Percentiles rank a stretch among this genome's conserved stretches.
phyloP scores from a whole-genome alignment of 2,888 invertebrate species.

The Andrena flavipes region DNA sequence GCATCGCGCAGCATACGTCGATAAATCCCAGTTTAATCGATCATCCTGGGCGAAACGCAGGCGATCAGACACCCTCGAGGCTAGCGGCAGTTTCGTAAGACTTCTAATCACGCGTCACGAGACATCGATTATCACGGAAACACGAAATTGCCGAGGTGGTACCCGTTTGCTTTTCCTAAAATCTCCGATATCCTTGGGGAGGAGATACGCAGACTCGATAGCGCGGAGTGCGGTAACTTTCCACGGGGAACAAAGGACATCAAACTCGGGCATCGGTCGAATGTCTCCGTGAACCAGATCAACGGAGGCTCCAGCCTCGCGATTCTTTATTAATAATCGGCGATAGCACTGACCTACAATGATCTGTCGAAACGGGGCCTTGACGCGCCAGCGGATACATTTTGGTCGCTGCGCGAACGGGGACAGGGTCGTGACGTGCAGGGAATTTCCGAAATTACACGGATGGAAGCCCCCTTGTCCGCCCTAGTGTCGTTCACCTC shows the following conservation, averaged over 20 bases:
- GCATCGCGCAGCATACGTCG: conserved; percentile 5
- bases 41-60: conserved; percentile 52
- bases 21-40: conserved; percentile 51
- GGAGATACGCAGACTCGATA: too few species aligned
- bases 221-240: too few species aligned
- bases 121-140: conserved; percentile 43
- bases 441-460: conserved; percentile 70
- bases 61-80: conserved; percentile 54
- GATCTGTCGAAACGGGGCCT: conserved; percentile 21
- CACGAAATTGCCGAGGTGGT: not conserved
- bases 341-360: conserved; percentile 42
- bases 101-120: conserved; percentile 31
- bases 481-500: conserved; percentile 69
- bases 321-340: not conserved
- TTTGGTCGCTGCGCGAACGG: conserved; percentile 12
- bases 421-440: conserved; percentile 60
- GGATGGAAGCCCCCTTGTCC: conserved; percentile 41
- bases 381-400: conserved; percentile 13
- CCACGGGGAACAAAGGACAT: too few species aligned
- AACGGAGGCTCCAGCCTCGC: too few species aligned
- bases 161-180: too few species aligned
- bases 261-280: too few species aligned
- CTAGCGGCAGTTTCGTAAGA: conserved; percentile 56
- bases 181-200: too few species aligned
- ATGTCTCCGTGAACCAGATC: too few species aligned